Conservation (phyloP, 1,140 invertebrate species). For the Pogonus chalceus region DNA sequence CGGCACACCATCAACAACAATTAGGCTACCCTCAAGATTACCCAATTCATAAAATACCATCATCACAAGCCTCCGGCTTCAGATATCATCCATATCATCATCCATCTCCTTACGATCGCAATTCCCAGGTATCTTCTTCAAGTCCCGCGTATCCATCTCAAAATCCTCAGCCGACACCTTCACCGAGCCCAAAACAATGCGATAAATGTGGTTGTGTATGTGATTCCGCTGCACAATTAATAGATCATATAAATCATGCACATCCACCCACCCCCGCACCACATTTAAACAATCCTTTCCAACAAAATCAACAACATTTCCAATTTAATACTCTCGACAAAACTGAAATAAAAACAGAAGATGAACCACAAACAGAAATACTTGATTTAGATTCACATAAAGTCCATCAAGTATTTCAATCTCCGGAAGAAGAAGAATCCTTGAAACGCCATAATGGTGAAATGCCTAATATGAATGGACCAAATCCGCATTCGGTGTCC, state of each 20-base stretch:
- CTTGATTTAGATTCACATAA: slow-evolving; percentile 82
- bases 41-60: slow-evolving; percentile 30
- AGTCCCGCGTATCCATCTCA: slow-evolving; percentile 49
- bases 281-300: slow-evolving; percentile 26
- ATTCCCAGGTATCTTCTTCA: slow-evolving; percentile 49
- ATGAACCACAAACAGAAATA: slow-evolving; percentile 65
- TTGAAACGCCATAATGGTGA: slow-evolving; percentile 20
- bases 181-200: slow-evolving; percentile 58
- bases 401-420: slow-evolving; percentile 53
- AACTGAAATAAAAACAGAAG: slow-evolving; percentile 39
- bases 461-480: slow-evolving; percentile 24
- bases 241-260: slow-evolving; percentile 57
- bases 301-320: slow-evolving; percentile 28
- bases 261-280: slow-evolving; percentile 49
- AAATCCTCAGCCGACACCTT: slow-evolving; percentile 46
- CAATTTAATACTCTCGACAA: slow-evolving; percentile 23
- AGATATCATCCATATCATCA: slow-evolving; percentile 37
- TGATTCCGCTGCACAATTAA: slow-evolving; percentile 55
- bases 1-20: slow-evolving; percentile 28
- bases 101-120: slow-evolving; percentile 39
- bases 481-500: slow-evolving; percentile 46
- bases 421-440: slow-evolving; percentile 34
- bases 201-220: slow-evolving; percentile 71
- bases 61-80: slow-evolving; percentile 20
- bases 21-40: slow-evolving; percentile 39